These are phyloP conservation scores for Platanista minor DNA, from an alignment of 2,113 vertebrate species.

Conservation along the genomic window DNA sequence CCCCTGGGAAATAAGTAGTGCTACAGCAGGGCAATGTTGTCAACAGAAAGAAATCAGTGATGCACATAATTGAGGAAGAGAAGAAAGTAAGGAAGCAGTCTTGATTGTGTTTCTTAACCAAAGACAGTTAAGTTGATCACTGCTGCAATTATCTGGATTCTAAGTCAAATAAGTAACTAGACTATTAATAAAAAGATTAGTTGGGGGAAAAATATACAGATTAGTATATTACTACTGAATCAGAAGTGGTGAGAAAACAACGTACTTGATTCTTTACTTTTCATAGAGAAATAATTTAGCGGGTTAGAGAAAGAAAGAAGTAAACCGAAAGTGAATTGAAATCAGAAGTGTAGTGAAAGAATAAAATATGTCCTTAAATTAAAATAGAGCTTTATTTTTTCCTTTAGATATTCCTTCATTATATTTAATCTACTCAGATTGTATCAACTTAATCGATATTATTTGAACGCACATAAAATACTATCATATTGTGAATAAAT, in stretches of 20 bases:
- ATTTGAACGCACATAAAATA: neutral
- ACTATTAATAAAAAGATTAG: neutral
- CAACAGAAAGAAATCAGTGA: neutral
- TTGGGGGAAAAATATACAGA: neutral
- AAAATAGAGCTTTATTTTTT: neutral
- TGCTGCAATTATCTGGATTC: neutral
- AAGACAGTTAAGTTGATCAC: neutral
- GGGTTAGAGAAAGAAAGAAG: neutral
- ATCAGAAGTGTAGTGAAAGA: neutral
- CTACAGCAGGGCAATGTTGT: neutral
- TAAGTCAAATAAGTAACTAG: neutral
- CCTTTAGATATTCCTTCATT: neutral
- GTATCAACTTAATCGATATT: neutral
- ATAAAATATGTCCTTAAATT: neutral
- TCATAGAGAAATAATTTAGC: neutral
- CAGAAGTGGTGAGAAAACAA: neutral
- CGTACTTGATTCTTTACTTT: neutral
- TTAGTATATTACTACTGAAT: neutral
- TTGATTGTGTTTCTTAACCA: neutral
- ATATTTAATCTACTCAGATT: neutral
- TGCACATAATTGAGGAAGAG: neutral
- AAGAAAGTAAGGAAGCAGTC: neutral
- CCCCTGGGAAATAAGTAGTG: conserved; percentile 1
- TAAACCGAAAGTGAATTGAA: neutral
- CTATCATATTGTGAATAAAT: neutral